These are phyloP conservation scores for Anser cygnoides DNA, from an alignment of 2,113 vertebrate species.

Conservation along the genomic window DNA sequence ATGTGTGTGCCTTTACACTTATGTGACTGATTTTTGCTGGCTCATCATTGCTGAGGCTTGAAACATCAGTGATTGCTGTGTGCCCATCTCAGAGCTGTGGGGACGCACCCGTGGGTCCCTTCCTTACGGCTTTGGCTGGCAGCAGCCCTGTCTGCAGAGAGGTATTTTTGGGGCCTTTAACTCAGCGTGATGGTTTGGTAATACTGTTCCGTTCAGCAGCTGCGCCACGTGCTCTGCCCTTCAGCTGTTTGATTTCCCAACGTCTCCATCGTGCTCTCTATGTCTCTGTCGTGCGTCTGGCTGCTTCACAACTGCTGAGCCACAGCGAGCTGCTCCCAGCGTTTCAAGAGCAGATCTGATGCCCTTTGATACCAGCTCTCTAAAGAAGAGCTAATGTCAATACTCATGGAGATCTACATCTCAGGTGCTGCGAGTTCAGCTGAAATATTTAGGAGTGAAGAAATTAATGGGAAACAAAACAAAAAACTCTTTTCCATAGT, in stretches of 20 bases:
- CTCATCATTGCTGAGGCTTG: background rate
- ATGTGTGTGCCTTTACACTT: background rate
- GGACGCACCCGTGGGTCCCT: background rate
- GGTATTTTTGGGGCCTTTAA: background rate
- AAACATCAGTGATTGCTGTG: rapidly evolving
- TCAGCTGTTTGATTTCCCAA: background rate
- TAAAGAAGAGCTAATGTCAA: background rate
- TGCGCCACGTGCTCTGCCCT: background rate
- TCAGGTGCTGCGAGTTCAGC: background rate
- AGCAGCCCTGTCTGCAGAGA: background rate
- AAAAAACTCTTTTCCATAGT: background rate
- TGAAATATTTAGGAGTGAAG: background rate
- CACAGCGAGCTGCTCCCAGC: background rate
- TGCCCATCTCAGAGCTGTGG: rapidly evolving
- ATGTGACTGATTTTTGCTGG: background rate
- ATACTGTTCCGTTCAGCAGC: background rate
- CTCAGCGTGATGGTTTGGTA: background rate
- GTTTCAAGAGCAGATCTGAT: background rate
- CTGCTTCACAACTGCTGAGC: background rate
- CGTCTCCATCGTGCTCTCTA: background rate
- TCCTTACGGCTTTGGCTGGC: background rate
- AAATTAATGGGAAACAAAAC: background rate
- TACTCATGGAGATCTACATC: background rate
- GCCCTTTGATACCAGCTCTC: slow-evolving; percentile 30
- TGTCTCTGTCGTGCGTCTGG: background rate